These are phyloP conservation scores for Myotis findleyi DNA, from an alignment of 2,797 vertebrate species.

Conservation along the genomic window DNA sequence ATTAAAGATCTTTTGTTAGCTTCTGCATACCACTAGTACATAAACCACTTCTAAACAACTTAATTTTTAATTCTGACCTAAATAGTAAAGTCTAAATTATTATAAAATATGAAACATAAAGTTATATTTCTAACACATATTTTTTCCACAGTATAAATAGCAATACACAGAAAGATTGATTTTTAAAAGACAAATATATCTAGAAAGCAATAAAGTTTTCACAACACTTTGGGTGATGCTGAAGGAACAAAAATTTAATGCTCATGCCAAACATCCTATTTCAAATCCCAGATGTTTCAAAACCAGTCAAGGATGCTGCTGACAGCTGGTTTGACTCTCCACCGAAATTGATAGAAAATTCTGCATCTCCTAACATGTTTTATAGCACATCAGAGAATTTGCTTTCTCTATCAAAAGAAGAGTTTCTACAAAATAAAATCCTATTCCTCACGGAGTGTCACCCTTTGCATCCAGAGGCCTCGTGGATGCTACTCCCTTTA, in stretches of 20 bases:
- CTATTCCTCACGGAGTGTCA: neutral
- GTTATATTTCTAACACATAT: neutral
- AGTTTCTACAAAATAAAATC: constrained; percentile 50
- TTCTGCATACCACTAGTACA: neutral
- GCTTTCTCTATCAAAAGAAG: constrained; percentile 1
- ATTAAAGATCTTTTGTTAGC: constrained; percentile 41
- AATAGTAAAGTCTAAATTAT: constrained; percentile 45
- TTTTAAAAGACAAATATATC: constrained; percentile 13
- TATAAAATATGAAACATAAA: constrained; percentile 43
- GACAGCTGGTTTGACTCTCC: neutral
- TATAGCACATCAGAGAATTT: constrained; percentile 15
- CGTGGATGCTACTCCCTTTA: neutral
- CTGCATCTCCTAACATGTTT: neutral
- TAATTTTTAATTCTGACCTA: constrained; percentile 28
- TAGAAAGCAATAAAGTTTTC: neutral
- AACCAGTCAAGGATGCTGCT: constrained; percentile 2
- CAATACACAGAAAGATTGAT: neutral
- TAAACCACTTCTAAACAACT: neutral
- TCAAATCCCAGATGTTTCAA: constrained; percentile 26
- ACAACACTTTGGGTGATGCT: neutral
- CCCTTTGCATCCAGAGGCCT: neutral
- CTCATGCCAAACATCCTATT: neutral
- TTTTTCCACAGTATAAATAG: neutral
- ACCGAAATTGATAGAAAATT: neutral
- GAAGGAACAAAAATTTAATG: neutral